phyloP scores from a whole-genome alignment of 1,140 invertebrate genomes.

The Bombus difficillimus region DNA sequence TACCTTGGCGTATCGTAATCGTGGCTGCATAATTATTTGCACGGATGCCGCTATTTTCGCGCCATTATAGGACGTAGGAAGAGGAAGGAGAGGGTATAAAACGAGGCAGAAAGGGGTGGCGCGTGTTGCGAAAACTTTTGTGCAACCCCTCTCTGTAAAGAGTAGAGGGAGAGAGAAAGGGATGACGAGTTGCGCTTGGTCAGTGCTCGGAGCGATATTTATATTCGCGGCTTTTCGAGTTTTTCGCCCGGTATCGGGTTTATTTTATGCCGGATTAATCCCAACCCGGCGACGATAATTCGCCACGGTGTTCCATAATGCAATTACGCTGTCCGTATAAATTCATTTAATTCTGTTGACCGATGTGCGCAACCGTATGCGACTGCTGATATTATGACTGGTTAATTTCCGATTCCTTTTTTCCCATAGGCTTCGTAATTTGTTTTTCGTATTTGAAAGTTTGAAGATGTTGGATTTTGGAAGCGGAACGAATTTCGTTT shows the following conservation, averaged over 20 bases:
- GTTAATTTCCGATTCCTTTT: neutral
- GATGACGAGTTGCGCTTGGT: constrained; percentile 29
- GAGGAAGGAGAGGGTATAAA: neutral
- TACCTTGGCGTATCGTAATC: constrained; percentile 45
- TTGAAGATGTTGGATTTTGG: too few species aligned
- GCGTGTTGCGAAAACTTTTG: constrained; percentile 39
- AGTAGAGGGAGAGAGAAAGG: neutral
- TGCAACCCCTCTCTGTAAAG: neutral
- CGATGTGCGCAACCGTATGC: neutral
- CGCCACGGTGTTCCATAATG: constrained; percentile 36
- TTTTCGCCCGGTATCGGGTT: constrained; percentile 39
- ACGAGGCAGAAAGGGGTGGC: neutral
- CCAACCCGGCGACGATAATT: constrained; percentile 28
- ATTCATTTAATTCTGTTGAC: constrained; percentile 22
- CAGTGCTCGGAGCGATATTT: constrained; percentile 48
- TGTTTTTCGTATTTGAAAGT: neutral
- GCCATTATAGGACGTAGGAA: neutral
- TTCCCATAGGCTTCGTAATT: too few species aligned
- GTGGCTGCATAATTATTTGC: constrained; percentile 65
- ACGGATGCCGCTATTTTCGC: constrained; percentile 60
- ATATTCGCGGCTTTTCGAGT: constrained; percentile 44
- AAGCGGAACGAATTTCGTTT: too few species aligned
- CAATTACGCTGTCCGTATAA: constrained; percentile 31
- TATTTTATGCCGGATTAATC: constrained; percentile 49
- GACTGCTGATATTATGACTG: neutral